Base-by-base conservation (phyloP, 2,888 invertebrate genomes). In the Sarcophaga carnaria region DNA sequence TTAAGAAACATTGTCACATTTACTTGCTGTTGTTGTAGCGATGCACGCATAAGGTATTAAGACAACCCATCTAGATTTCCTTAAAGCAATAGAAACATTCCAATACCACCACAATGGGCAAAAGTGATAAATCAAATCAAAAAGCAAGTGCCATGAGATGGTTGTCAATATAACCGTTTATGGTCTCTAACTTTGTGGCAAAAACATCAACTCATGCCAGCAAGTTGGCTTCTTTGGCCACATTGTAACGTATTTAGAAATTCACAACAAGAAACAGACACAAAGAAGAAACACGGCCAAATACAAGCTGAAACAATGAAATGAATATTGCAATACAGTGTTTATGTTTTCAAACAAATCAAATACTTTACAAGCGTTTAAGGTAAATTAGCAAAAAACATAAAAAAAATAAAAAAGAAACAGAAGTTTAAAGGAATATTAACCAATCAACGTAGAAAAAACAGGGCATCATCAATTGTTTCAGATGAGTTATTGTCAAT, bases 11-110 rank as follows among this genome's bases (percentile, higher is more conserved):
- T 37, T 37, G 37, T 37, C 37, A 37, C 74, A 64, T n/a, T 72
- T 71, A 69, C 59, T 45, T 22, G 17, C 27, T 37, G 37, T 10
- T 37, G 37, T 77, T 70, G 64, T 70, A 64, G 12, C 47, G 69
- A 63, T 67, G 59, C 71, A 72, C 80, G 60, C 70, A 76, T 76
- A 79, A 80, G 80, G 71, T 62, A 66, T 85, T 80, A 67, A 79
- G 71, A 82, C 8, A 84, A 86, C 64, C 72, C 76, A 84, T 87
- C 84, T 87, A 79, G 84, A 84, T 82, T 84, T 84, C 67, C 74
- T 74, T 80, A 74, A 77, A 54, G 66, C 27, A 67, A 8, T 37
- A 76, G 59, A 71, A 59, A 80, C 66, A 60, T 37, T n/a, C 45
- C 25, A 14, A 14, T 54, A 47, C 12, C 20, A 17, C 27, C 12